Percentiles rank a stretch among this genome's conserved stretches.
phyloP scores from a whole-genome alignment of 2,113 vertebrate species.

The Urocolius indicus region DNA sequence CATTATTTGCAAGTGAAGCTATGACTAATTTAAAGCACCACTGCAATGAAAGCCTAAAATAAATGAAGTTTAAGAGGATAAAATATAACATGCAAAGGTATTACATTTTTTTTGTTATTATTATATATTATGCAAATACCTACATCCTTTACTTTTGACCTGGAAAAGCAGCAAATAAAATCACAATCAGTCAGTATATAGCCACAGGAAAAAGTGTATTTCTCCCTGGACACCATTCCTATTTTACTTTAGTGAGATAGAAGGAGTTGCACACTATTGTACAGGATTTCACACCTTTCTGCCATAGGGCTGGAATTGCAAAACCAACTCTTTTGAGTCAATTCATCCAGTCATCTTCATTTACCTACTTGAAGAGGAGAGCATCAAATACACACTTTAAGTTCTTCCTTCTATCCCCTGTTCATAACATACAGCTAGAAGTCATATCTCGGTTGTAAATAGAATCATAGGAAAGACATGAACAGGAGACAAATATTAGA shows the following conservation, averaged over 20 bases:
- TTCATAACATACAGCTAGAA: not conserved
- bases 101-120: no score
- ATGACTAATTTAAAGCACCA: not conserved
- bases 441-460: not conserved
- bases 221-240: not conserved
- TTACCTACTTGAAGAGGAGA: not conserved
- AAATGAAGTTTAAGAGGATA: not conserved
- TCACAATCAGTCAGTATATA: not conserved
- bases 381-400: not conserved
- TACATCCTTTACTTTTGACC: not conserved
- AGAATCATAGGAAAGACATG: not conserved
- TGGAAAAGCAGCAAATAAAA: not conserved
- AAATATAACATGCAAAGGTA: not conserved
- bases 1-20: not conserved
- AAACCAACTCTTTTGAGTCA: not conserved
- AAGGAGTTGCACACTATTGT: not conserved
- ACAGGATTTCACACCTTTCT: not conserved
- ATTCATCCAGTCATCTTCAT: not conserved
- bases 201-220: not conserved
- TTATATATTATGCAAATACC: not conserved
- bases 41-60: not conserved
- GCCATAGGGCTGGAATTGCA: not conserved
- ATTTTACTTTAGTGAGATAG: not conserved
- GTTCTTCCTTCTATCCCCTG: not conserved
- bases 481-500: not conserved